Conservation (phyloP, 2,797 vertebrate genomes). For the Podargus strigoides region DNA sequence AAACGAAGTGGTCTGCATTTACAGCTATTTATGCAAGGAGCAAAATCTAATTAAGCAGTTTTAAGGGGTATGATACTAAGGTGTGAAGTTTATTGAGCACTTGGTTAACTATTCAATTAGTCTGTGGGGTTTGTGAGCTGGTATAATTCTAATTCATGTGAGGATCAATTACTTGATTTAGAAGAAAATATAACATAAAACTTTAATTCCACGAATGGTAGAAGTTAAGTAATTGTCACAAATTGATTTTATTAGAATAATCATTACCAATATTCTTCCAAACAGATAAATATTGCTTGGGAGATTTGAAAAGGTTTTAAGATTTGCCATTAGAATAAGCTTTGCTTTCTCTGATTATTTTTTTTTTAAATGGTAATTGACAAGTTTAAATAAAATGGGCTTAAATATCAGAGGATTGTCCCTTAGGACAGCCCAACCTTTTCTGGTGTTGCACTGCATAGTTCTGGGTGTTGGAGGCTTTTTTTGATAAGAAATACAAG, state of each 20-base stretch:
- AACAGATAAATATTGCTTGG: not conserved
- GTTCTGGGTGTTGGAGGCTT: not conserved
- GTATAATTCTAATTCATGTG: not conserved
- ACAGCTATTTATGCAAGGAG: not conserved
- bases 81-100: constrained; percentile 23
- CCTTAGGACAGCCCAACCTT: not conserved
- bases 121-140: not conserved
- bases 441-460: not conserved
- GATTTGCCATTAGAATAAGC: not conserved
- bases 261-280: not conserved
- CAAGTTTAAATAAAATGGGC: not conserved
- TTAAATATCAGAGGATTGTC: not conserved
- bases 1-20: not conserved
- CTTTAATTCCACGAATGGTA: not conserved
- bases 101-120: constrained; percentile 32
- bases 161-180: constrained; percentile 24
- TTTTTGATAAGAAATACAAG: not conserved
- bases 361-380: not conserved
- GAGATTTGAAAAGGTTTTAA: not conserved
- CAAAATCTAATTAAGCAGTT: not conserved
- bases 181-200: not conserved
- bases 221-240: not conserved
- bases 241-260: not conserved
- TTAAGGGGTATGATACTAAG: not conserved
- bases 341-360: not conserved